Evolutionary conservation across 1,140 invertebrate genomes (phyloP), one percentile per base, ranked within the genome.

Genomic region (Calephelis virginiensis): DNA sequence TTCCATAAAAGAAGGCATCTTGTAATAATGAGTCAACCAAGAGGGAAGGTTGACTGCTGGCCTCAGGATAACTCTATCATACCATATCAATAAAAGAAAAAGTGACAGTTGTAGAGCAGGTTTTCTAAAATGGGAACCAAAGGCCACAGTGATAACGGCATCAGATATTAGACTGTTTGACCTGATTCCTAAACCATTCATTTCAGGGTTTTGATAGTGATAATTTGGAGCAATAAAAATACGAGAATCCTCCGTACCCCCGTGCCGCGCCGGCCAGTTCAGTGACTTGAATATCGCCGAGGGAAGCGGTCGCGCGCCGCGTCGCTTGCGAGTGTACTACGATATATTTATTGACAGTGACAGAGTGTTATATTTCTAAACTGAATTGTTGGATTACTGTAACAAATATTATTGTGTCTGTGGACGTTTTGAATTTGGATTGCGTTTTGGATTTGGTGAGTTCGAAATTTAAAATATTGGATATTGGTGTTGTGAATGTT

Each of bases 371-470:
- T 75, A 74, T 76, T 78, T 76, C 73, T 63, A 72, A 70, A 78
- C 67, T 68, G 59, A 67, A 50, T 64, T 48, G 46, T 73, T 73
- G 78, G 73, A 81, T 76, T 73, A 78, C 75, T 78, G 74, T 76
- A 75, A 81, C 72, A 78, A 76, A 79, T 78, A 81, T 81, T 81
- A 77, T 74, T 83, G 77, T 85, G 79, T 78, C 75, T 81, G 76
- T 85, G 78, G 77, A 78, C 75, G 78, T 81, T 76, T 77, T 80
- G 81, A 77, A 73, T 77, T 89, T 89, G 86, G 85, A 88, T 89
- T 89, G 84, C 85, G 79, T 80, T 88, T 89, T 86, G 86, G 85
- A 87, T 80, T 72, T 73, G 81, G 85, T 89, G 66, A 87, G 85
- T 85, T 64, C n/a, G 47, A 38, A 48, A 48, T 48, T 63, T n/a